These are phyloP conservation scores for Oceanodroma tethys DNA, from an alignment of 2,113 vertebrate species.

Conservation along the genomic window DNA sequence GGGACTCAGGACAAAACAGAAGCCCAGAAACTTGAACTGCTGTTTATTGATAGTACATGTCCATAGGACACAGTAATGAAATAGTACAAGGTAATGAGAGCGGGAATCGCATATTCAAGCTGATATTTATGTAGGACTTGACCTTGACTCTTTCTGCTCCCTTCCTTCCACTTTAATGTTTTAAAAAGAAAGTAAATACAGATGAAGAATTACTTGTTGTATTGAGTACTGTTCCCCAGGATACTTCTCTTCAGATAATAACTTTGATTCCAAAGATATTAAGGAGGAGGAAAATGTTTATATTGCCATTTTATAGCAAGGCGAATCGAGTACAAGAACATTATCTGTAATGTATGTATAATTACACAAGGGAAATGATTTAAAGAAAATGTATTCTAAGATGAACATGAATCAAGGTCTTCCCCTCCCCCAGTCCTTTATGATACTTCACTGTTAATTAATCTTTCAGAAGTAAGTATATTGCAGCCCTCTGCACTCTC, in stretches of 20 bases:
- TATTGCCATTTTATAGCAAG: conserved; percentile 39
- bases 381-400: conserved; percentile 61
- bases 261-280: conserved; percentile 35
- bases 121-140: background rate
- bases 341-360: conserved; percentile 66
- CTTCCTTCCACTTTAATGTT: background rate
- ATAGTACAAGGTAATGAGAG: background rate
- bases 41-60: background rate
- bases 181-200: conserved; percentile 43
- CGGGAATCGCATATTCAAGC: background rate
- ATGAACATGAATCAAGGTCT: conserved; percentile 38
- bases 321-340: conserved; percentile 17
- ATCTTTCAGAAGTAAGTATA: conserved; percentile 9
- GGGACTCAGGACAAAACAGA: background rate
- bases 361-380: conserved; percentile 65
- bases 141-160: background rate
- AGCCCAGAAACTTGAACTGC: background rate
- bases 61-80: background rate
- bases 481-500: background rate
- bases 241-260: conserved; percentile 45
- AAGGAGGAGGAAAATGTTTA: conserved; percentile 55
- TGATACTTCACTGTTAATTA: conserved; percentile 52
- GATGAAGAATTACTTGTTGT: conserved; percentile 41
- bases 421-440: background rate
- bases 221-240: conserved; percentile 27